Evolutionary conservation across 1,140 invertebrate genomes (phyloP), one percentile per base, ranked within the genome.

Genomic region (Maconellicoccus hirsutus): DNA sequence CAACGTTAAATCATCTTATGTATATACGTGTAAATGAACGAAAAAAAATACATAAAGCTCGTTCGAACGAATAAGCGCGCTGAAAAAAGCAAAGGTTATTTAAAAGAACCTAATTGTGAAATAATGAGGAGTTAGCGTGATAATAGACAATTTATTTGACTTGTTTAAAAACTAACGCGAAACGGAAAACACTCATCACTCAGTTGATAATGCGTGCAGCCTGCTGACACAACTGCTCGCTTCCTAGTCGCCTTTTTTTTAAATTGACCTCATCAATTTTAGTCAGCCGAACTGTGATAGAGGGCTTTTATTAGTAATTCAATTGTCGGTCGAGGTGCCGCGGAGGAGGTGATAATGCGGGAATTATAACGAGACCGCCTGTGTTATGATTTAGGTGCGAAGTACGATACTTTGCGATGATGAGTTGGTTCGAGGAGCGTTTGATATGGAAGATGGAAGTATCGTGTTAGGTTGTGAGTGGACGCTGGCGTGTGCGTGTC

Each of bases 161-260:
- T 66, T 26, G 21, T 66, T 66, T 26, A 66, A 66, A 66, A 66
- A 66, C 22, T 66, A 66, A 66, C 61, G 61, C 22, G 61, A 66
- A 66, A 66, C 61, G 61, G 61, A 66, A 66, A 66, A 66, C 61
- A 66, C 61, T 66, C 61, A 66, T 66, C 61, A 66, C 61, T 66
- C 61, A 66, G 25, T 23, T 66, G 61, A 66, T 66, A 66, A 66
- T 66, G 61, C 61, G 61, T 66, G 61, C 61, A 25, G 61, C 21
- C 25, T 66, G 61, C 61, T 26, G 61, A 66, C 61, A 23, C 61
- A 66, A 66, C 61, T 66, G 61, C 61, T 66, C 61, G 61, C 25
- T 66, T 66, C 61, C 61, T 66, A 23, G 61, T 66, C 61, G 61
- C 61, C 29, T 33, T 33, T 66, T 66, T 66, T 66, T 66, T 26